Percentiles rank a stretch among this genome's conserved stretches.
phyloP scores from a whole-genome alignment of 53 echinoderm and acorn worm genomes.

The Echinarachnius parma region DNA sequence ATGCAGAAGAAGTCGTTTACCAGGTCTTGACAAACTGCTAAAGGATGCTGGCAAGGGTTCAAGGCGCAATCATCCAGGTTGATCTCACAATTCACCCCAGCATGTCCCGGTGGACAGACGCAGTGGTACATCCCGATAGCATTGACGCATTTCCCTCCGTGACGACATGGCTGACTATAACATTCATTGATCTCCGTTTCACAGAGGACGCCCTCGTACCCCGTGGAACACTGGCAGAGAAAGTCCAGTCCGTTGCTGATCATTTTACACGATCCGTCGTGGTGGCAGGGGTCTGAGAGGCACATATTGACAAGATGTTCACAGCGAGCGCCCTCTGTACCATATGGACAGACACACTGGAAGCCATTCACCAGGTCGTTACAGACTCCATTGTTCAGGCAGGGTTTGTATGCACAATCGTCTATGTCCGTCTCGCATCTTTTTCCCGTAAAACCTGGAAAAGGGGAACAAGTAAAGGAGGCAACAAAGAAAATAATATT shows the following conservation, averaged over 20 bases:
- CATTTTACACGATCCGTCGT: slow-evolving; percentile 61
- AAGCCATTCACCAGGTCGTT: slow-evolving; percentile 64
- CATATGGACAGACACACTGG: slow-evolving; percentile 57
- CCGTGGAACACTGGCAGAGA: slow-evolving; percentile 61
- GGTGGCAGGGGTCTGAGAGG: slow-evolving; percentile 66
- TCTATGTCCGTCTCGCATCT: slow-evolving; percentile 67
- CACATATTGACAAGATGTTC: slow-evolving; percentile 68
- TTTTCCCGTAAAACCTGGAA: slow-evolving; percentile 69
- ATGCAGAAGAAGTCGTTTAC: slow-evolving; percentile 72
- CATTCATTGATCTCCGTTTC: slow-evolving; percentile 78
- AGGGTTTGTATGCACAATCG: slow-evolving; percentile 83
- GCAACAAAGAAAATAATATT: background rate
- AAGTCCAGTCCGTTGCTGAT: slow-evolving; percentile 33
- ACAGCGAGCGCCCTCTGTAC: slow-evolving; percentile 71
- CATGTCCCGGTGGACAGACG: slow-evolving; percentile 83
- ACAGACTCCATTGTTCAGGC: slow-evolving; percentile 63
- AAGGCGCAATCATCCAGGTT: slow-evolving; percentile 70
- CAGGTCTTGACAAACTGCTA: slow-evolving; percentile 71
- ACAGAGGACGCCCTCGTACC: slow-evolving; percentile 69
- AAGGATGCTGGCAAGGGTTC: slow-evolving; percentile 76
- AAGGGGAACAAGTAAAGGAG: background rate
- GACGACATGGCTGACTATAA: slow-evolving; percentile 65
- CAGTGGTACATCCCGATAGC: slow-evolving; percentile 70
- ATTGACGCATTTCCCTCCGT: slow-evolving; percentile 89
- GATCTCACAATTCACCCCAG: slow-evolving; percentile 64